Conservation (phyloP, 37 sponge, comb jelly and placozoan species). For the Axinella damicornis region DNA sequence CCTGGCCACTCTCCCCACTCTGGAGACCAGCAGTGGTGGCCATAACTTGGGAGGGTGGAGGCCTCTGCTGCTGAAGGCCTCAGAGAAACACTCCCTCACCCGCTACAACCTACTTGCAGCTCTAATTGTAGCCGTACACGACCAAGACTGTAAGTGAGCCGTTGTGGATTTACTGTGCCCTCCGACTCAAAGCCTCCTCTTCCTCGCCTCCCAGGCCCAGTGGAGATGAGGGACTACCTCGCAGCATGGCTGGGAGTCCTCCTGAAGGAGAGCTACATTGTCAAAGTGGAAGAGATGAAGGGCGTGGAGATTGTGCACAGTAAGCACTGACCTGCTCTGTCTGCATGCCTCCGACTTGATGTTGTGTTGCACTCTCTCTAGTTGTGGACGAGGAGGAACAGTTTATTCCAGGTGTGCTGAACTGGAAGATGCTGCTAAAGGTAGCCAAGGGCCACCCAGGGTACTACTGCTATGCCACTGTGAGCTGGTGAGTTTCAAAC, state of each 20-base stretch:
- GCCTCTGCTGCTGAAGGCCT: conserved; percentile 17
- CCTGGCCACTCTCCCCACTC: neutral
- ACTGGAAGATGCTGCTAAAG: conserved; percentile 31
- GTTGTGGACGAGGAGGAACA: conserved; percentile 5
- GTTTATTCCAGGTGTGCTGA: conserved; percentile 13
- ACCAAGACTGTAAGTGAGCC: neutral
- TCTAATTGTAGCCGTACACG: neutral
- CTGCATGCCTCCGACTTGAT: too few relatives aligned
- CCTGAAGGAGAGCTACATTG: neutral
- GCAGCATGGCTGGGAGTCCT: conserved; percentile 6
- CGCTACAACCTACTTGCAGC: conserved; percentile 21
- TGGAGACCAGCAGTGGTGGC: neutral
- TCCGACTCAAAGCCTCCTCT: neutral
- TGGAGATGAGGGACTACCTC: neutral
- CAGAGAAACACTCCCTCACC: neutral
- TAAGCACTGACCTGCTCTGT: too few relatives aligned
- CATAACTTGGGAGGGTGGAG: conserved; percentile 11
- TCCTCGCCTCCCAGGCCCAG: neutral
- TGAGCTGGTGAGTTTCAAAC: conserved; percentile 29
- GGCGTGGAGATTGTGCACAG: neutral
- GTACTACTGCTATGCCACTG: conserved; percentile 16
- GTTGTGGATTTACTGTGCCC: neutral
- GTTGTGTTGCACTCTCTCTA: too few relatives aligned
- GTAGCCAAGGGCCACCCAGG: conserved; percentile 7
- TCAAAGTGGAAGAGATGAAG: neutral